Percentiles rank a stretch among this genome's conserved stretches.
Evolutionary conservation across 2,113 vertebrate species (phyloP).

Genomic region (Athene cunicularia): DNA sequence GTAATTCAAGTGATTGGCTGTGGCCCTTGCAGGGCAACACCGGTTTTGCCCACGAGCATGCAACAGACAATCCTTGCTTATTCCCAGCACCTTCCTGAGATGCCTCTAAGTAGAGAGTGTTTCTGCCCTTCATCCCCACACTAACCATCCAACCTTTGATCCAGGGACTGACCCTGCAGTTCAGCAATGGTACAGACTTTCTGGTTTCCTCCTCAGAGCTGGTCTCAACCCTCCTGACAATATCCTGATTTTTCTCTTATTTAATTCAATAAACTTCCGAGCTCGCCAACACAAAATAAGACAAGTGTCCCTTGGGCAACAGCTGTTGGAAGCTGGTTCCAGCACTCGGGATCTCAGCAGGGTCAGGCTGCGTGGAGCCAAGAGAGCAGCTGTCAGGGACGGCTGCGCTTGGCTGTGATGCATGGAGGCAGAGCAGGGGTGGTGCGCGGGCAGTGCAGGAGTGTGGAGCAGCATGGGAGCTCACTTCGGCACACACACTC

Average conservation of each 20-base stretch:
- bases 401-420: background rate
- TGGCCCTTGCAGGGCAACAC: background rate
- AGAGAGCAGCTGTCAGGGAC: background rate
- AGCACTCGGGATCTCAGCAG: background rate
- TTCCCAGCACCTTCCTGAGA: background rate
- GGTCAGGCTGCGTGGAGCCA: background rate
- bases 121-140: background rate
- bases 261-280: background rate
- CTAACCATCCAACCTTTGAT: background rate
- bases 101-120: background rate
- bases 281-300: background rate
- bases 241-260: background rate
- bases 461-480: background rate
- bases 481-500: background rate
- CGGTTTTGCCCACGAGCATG: background rate
- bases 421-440: rapidly evolving
- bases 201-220: background rate
- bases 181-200: background rate
- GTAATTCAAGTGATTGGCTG: background rate
- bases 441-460: rapidly evolving
- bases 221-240: background rate
- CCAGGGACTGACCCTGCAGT: background rate
- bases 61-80: background rate
- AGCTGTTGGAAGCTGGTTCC: background rate
- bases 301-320: background rate